These are phyloP conservation scores for Macaca fascicularis DNA, from an alignment of 2,113 vertebrate genomes.

Conservation along the genomic window T2T-MFA8v1.1 NC_088375.1:139084501-139085000, in stretches of 20 bases:
- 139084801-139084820: not conserved
- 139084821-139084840: not conserved
- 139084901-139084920: not conserved
- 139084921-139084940: rapidly evolving
- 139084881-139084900: not conserved
- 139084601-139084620: not conserved
- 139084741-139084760: not conserved
- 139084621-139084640: not conserved
- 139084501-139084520: not conserved
- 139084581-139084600: not conserved
- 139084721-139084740: not conserved
- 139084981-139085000: not conserved
- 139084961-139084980: not conserved
- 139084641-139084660: not conserved
- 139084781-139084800: not conserved
- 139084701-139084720: not conserved
- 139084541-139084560: not conserved
- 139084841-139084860: not conserved
- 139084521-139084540: not conserved
- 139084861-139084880: not conserved
- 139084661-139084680: not conserved
- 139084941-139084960: not conserved
- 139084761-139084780: constrained; percentile 6
- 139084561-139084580: not conserved
- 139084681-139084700: not conserved